Evolutionary conservation across 2,888 invertebrate genomes (phyloP).

Genomic region (Leucophora obtusa): DNA sequence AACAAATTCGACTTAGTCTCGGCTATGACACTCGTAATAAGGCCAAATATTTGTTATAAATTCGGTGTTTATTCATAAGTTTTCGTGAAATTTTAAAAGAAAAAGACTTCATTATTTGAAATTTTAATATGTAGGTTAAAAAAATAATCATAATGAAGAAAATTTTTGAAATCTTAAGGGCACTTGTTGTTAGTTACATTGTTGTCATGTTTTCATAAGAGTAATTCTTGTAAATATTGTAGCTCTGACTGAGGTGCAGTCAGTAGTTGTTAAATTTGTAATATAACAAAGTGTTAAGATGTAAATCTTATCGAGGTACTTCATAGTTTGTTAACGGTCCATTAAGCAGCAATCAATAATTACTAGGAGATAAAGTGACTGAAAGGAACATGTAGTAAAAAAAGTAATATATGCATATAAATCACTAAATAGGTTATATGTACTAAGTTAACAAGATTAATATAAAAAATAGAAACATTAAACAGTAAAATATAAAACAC

Average conservation of each 20-base stretch:
- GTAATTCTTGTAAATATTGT: background rate
- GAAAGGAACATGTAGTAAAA: slow-evolving; percentile 10
- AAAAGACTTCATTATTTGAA: background rate
- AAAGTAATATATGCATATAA: slow-evolving; percentile 9
- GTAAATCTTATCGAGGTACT: slow-evolving; percentile 36
- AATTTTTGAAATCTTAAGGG: slow-evolving; percentile 51
- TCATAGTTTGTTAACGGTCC: slow-evolving; percentile 46
- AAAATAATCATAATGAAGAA: slow-evolving; percentile 31
- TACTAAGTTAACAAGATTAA: slow-evolving; percentile 24
- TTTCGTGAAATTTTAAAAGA: background rate
- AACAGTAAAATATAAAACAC: slow-evolving; percentile 12
- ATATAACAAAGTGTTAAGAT: slow-evolving; percentile 39
- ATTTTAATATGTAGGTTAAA: background rate
- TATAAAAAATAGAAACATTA: background rate
- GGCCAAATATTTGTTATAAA: no score
- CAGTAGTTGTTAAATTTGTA: slow-evolving; percentile 15
- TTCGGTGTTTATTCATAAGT: no score
- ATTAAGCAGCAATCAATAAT: slow-evolving; percentile 54
- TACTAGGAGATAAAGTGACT: slow-evolving; percentile 55
- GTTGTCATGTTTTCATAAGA: slow-evolving; percentile 23
- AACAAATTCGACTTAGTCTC: no score
- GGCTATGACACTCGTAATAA: no score
- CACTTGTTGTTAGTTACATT: slow-evolving; percentile 32
- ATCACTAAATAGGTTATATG: no score
- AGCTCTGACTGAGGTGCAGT: slow-evolving; percentile 12